Base-by-base conservation (phyloP, 1,140 invertebrate species). In the Diabrotica virgifera region DNA sequence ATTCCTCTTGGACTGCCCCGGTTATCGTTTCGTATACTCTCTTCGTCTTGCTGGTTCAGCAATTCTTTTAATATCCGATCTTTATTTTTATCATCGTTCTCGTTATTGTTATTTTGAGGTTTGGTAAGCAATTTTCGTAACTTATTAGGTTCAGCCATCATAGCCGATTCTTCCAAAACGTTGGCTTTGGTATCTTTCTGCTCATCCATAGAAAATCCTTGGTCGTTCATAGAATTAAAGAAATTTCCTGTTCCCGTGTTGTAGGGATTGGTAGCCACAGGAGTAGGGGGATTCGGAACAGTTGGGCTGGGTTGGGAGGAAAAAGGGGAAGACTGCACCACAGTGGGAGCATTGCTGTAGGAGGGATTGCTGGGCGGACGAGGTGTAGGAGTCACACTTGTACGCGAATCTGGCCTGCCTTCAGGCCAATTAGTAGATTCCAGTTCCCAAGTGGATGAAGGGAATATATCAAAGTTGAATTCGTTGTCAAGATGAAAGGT, bases 21-120 rank as follows among this genome's bases (percentile, higher is more conserved):
- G 62, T 70, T 72, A 10, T 69, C 81, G 77, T 69, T 77, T 75
- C 64, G 79, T 74, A 66, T 77, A 77, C 71, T 78, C 64, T 91
- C 89, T 62, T 94, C 92, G 67, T 95, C 93, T 63, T 90, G 87
- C 73, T 91, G 87, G 77, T 93, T 92, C 52, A 94, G 80, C 74
- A 94, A 78, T 62, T 85, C 88, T 77, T 93, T 92, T 52, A 93
- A 79, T 75, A 93, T 91, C 66, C 79, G 77, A 77, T 87, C 78
- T 59, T 84, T 81, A 64, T 82, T 82, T 52, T 77, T 76, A 61
- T 76, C 77, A 58, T 78, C 62, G 37, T 79, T 72, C 68, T 80
- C 70, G 85, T 90, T 55, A 89, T 87, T 80, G 50, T 77, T 76
- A 12, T 74, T 78, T n/a, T 77, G 77, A 36, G 76, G 76, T 51